Evolutionary conservation across 2,797 vertebrate species (phyloP), one percentile per base, ranked within the genome.

Genomic region (Graptemys geographica): DNA sequence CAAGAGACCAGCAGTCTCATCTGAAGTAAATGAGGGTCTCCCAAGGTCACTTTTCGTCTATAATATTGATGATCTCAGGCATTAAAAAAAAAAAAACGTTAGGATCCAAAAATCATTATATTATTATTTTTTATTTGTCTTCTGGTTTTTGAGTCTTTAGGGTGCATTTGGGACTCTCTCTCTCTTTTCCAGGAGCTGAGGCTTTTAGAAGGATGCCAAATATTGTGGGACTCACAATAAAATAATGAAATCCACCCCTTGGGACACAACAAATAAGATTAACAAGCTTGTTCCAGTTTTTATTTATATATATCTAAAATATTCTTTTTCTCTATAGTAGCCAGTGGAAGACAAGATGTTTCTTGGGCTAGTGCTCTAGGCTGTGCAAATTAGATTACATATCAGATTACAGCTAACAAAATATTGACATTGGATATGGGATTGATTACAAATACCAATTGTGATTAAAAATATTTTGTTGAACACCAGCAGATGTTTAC

Each of bases 361-460:
- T 52, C 25, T 79, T 33, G 86, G 47, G 2, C 28, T 7, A 57
- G 10, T 82, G 52, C 53, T 25, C 41, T 33, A 53, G 51, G 8
- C 57, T 57, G 85, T 37, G 86, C 53, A 88, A 88, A 84, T 83
- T 79, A 91, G 90, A 9, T 51, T 81, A 76, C 4, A 2, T 86
- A 13, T 96, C 89, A 47, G 69, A 33, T 96, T 95, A 81, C 93
- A 41, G 23, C 81, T 18, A n/a, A 9, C 44, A 51, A 41, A 69
- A 2, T 19, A 23, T 47, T 0, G 95, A 93, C 81, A 87, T 9
- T 33, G 88, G 94, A 94, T 90, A 90, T 19, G 79, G 59, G 19
- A 0, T 1, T 27, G 85, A 81, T 91, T 95, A 92, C 52, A 81
- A 87, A 92, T 27, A 74, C 92, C 88, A n/a, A 2, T 2, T 86